Conservation (phyloP, 2,797 vertebrate genomes). For the Smutsia temminckii region DNA sequence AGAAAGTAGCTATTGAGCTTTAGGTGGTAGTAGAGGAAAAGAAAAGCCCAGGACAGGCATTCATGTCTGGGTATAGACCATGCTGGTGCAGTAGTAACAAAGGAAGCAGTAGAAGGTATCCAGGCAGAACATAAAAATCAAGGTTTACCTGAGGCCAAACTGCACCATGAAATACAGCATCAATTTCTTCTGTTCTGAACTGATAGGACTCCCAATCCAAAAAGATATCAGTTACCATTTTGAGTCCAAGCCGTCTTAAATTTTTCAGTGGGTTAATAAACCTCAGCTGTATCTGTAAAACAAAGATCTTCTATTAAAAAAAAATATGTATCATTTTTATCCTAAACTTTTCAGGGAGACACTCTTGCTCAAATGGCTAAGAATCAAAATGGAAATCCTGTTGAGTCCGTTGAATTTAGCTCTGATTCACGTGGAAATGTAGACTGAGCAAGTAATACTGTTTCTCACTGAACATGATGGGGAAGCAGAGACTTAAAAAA, state of each 20-base stretch:
- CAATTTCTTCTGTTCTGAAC: conserved; percentile 92
- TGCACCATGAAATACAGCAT: conserved; percentile 91
- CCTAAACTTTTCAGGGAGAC: background rate
- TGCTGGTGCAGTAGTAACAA: background rate
- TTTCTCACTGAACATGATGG: background rate
- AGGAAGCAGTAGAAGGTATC: background rate
- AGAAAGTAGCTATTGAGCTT: background rate
- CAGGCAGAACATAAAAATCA: background rate
- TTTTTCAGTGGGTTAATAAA: conserved; percentile 95
- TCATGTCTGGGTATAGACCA: background rate
- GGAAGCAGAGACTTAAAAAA: background rate
- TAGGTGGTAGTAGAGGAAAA: background rate
- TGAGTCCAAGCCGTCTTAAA: conserved; percentile 92
- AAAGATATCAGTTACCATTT: conserved; percentile 93
- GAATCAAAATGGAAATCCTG: background rate
- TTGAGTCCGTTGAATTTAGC: background rate
- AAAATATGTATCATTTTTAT: background rate
- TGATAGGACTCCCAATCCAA: conserved; percentile 91
- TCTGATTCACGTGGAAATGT: background rate
- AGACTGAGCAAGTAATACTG: background rate
- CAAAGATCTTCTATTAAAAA: background rate
- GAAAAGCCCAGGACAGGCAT: background rate
- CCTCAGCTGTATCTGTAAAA: conserved; percentile 90
- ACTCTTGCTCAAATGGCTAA: background rate
- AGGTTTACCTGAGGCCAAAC: conserved; percentile 95